Percentiles rank a stretch among this genome's conserved stretches.
These are phyloP conservation scores for Ceyx melanurus DNA, from an alignment of 2,113 vertebrate species.

Conservation along the genomic window DNA sequence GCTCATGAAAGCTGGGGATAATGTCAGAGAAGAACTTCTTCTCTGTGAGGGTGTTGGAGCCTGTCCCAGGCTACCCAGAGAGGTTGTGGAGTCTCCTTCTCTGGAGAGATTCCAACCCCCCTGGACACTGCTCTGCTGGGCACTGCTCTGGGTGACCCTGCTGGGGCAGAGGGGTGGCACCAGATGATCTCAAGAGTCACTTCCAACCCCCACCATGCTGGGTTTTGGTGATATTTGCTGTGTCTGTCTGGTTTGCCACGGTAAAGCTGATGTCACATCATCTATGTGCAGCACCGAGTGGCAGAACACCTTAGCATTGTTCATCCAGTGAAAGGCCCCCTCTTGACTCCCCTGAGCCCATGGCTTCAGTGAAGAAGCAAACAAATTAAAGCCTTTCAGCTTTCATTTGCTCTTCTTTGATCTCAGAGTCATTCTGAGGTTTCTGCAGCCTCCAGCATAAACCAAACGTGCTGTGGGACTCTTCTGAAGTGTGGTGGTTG, in stretches of 20 bases:
- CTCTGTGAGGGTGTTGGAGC: too few species aligned
- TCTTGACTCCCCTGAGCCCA: not conserved
- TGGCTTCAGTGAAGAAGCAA: not conserved
- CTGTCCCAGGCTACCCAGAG: too few species aligned
- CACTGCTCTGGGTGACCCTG: not conserved
- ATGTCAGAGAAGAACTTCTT: not conserved
- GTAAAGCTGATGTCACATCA: not conserved
- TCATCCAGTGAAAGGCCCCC: accelerated
- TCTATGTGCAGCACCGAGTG: accelerated
- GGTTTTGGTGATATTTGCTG: not conserved
- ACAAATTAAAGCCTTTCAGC: not conserved
- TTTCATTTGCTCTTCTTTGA: not conserved
- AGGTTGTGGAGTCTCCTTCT: too few species aligned
- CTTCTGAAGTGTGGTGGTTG: accelerated
- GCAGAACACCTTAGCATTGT: not conserved
- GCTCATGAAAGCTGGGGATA: not conserved
- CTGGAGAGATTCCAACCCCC: too few species aligned
- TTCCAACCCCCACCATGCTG: too few species aligned
- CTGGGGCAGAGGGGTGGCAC: not conserved
- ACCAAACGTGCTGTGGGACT: accelerated
- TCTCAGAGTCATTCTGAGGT: not conserved
- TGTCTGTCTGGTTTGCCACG: not conserved
- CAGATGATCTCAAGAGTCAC: not conserved
- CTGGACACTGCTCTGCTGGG: not conserved
- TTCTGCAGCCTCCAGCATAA: not conserved